Percentiles rank a stretch among this genome's conserved stretches.
These are phyloP conservation scores for Nipponacmea schrenckii DNA, from an alignment of 2,888 invertebrate genomes.

Conservation along the genomic window DNA sequence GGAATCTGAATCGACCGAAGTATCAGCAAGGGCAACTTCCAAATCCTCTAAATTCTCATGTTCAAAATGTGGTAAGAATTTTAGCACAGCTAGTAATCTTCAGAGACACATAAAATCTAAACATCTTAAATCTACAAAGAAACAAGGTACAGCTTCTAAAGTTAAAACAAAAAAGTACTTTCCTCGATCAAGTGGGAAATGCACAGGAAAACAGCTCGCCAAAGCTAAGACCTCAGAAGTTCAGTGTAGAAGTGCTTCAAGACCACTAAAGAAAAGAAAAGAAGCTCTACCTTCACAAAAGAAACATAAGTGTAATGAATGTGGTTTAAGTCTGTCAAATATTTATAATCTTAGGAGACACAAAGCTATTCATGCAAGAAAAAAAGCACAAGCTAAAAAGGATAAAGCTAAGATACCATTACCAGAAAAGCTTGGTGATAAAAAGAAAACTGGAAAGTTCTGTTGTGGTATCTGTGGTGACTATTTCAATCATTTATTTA, in stretches of 20 bases:
- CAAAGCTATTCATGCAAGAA: background rate
- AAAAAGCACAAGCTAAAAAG: background rate
- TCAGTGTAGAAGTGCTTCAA: no score
- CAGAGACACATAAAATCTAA: background rate
- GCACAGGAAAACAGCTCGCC: no score
- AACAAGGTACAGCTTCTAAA: background rate
- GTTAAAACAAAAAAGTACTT: no score
- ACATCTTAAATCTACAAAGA: background rate
- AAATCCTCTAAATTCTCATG: background rate
- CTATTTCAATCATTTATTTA: background rate
- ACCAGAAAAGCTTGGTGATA: no score
- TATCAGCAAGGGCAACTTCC: no score
- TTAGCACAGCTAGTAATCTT: background rate
- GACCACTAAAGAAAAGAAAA: no score
- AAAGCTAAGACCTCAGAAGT: no score
- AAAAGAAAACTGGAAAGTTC: no score
- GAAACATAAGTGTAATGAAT: background rate
- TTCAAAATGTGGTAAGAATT: background rate
- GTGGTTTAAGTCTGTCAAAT: background rate
- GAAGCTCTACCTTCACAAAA: no score
- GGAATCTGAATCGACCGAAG: background rate
- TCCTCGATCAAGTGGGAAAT: no score
- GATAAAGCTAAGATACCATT: background rate
- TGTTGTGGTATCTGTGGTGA: no score
- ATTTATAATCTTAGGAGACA: background rate